A percentile compares a stretch with the other conserved stretches of the same genome.
Conservation (phyloP, 2,888 invertebrate genomes). For the Proisotoma minuta region DNA sequence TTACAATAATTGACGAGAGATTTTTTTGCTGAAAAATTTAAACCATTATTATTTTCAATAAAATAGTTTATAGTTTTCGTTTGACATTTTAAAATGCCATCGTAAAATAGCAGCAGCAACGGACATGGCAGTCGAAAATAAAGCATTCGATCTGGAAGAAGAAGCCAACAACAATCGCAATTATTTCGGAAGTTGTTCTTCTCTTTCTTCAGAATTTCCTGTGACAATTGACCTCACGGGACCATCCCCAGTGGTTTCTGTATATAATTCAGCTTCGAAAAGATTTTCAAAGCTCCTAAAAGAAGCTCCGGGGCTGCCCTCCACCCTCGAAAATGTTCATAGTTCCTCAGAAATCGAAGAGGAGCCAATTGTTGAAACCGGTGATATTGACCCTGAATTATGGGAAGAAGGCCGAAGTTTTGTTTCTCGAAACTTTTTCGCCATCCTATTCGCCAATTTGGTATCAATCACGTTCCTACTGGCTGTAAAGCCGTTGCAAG, state of each 20-base stretch:
- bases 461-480: slow-evolving; percentile 41
- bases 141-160: no score
- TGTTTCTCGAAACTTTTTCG: slow-evolving; percentile 40
- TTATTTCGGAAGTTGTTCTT: no score
- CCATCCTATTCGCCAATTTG: slow-evolving; percentile 44
- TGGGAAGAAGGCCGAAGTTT: slow-evolving; percentile 38
- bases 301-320: slow-evolving; percentile 3
- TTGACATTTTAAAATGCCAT: no score
- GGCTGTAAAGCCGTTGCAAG: slow-evolving; percentile 40
- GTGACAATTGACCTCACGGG: slow-evolving; percentile 10
- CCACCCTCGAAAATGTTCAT: background rate
- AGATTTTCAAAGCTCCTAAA: background rate
- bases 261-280: background rate
- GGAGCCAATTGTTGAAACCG: background rate
- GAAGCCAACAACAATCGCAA: no score
- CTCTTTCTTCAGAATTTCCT: background rate
- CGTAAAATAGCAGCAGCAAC: no score
- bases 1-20: no score
- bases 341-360: background rate
- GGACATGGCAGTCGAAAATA: no score
- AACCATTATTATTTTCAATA: no score
- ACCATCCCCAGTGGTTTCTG: slow-evolving; percentile 3
- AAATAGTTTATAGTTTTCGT: no score
- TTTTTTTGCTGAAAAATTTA: no score
- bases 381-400: slow-evolving; percentile 26